Evolutionary conservation across 2,113 vertebrate genomes (phyloP), one percentile per base, ranked within the genome.

Genomic region (Perca flavescens): DNA sequence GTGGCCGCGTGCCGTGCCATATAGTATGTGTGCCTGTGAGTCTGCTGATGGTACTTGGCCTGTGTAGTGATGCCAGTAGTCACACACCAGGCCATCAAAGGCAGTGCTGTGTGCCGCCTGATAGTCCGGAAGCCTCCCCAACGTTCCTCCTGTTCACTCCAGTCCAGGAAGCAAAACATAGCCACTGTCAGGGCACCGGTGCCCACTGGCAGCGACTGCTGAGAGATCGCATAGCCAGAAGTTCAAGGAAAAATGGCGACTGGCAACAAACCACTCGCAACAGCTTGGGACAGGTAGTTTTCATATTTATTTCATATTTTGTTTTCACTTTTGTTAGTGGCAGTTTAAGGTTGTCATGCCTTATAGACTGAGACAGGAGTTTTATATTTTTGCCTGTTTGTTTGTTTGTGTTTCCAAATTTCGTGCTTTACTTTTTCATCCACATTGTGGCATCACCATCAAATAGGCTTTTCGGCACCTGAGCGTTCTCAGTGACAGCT

Each of bases 11-110:
- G 87, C 81, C 53, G 86, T 91, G 89, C 89, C 89, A 91, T 85
- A 71, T 50, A 75, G 80, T 82, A 56, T 86, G 89, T 86, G 79
- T 34, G 91, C 63, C 79, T 87, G 85, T 82, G 67, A 77, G 82
- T 86, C 64, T 75, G 86, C 87, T 89, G 89, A 88, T 91, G 88
- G 79, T 87, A 79, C 85, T 77, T 60, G 0, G 84, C 28, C 86
- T 94, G 91, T 95, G 95, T 95, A 91, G 91, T 92, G 85, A 86
- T 94, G 93, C 94, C 95, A 95, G 86, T 86, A 57, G 87, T 93
- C 77, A 85, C 89, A 92, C 88, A 90, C 76, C 83, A 88, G 80
- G 88, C 91, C 80, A 90, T 94, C 91, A 93, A 88, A 93, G 88
- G 85, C 80, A 85, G 69, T n/a, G 80, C 87, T 87, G 88, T 88